phyloP scores from a whole-genome alignment of 2,888 invertebrate species.

The Dromius quadrimaculatus region DNA sequence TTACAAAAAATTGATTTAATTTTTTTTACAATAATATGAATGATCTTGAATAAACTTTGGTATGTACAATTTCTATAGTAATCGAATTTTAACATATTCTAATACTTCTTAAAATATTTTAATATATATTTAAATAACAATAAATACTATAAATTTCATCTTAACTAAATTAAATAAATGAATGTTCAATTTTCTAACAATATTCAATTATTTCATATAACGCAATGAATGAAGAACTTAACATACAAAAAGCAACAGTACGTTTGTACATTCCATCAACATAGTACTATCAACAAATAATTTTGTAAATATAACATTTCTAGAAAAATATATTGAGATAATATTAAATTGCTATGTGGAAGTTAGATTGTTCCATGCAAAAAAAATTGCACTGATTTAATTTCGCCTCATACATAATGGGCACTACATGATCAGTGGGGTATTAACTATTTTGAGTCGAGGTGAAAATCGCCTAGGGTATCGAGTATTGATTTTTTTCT shows the following conservation, averaged over 20 bases:
- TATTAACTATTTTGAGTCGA: conserved; percentile 29
- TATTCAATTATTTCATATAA: no score
- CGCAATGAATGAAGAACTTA: no score
- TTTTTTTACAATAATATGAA: conserved; percentile 10
- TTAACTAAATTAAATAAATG: neutral
- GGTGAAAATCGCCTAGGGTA: conserved; percentile 39
- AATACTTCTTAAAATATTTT: neutral
- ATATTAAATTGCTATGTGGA: neutral
- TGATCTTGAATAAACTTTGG: conserved; percentile 10
- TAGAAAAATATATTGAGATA: conserved; percentile 3
- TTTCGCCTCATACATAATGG: neutral
- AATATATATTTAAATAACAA: conserved; percentile 24
- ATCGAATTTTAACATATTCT: conserved; percentile 8
- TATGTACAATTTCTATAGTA: conserved; percentile 6
- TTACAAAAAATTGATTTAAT: no score
- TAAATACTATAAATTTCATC: conserved; percentile 6
- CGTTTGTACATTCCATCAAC: conserved; percentile 1
- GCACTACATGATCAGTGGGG: conserved; percentile 5
- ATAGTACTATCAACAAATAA: neutral
- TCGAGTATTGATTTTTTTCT: conserved; percentile 3
- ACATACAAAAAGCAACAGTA: neutral
- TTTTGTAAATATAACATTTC: neutral
- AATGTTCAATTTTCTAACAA: no score
- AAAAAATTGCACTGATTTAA: neutral
- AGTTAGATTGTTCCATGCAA: neutral